A percentile compares a stretch with the other conserved stretches of the same genome.
Evolutionary conservation across 2,797 vertebrate genomes (phyloP).

Genomic region (Aeoliscus strigatus): DNA sequence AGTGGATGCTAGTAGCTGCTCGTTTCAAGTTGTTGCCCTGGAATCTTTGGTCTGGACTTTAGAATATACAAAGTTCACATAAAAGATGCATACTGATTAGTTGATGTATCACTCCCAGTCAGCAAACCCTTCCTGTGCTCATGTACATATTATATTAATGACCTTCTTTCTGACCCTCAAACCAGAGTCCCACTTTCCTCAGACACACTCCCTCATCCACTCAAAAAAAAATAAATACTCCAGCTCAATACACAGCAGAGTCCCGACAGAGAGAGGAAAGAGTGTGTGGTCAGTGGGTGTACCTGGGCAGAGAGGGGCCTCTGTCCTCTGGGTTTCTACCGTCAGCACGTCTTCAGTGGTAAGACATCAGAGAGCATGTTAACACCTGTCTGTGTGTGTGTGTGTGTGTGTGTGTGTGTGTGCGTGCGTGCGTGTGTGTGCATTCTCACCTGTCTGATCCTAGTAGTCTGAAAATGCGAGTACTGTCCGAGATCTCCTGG

Average conservation of each 20-base stretch:
- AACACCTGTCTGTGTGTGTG: constrained; percentile 25
- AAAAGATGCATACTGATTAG: too few relatives aligned
- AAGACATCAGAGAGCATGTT: constrained; percentile 59
- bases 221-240: neutral
- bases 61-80: too few relatives aligned
- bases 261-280: constrained; percentile 32
- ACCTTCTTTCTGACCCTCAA: too few relatives aligned
- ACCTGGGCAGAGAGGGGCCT: constrained; percentile 62
- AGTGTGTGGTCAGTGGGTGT: constrained; percentile 31
- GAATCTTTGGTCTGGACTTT: too few relatives aligned
- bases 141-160: too few relatives aligned
- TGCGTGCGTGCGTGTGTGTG: neutral
- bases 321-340: constrained; percentile 53
- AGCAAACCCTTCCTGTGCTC: too few relatives aligned
- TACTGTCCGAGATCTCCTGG: constrained; percentile 97
- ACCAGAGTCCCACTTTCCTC: too few relatives aligned
- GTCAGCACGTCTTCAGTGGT: constrained; percentile 57
- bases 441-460: constrained; percentile 91
- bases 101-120: too few relatives aligned
- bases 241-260: constrained; percentile 18
- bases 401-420: constrained; percentile 2
- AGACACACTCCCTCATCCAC: neutral
- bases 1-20: too few relatives aligned
- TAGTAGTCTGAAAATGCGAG: constrained; percentile 96
- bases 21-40: too few relatives aligned